Conservation (phyloP, 2,113 vertebrate genomes). For the Panurus biarmicus region DNA sequence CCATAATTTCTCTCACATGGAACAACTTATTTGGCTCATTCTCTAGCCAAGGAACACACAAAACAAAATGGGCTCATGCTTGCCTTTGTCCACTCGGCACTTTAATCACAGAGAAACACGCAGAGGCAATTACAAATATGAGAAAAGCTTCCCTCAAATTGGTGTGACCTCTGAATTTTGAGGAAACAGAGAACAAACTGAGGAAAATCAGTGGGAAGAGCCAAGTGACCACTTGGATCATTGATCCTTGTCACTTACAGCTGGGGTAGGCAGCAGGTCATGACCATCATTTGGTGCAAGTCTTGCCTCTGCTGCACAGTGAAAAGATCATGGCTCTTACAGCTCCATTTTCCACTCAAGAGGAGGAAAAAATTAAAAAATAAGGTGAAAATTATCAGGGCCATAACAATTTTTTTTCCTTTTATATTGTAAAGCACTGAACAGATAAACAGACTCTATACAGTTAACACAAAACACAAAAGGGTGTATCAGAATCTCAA, state of each 20-base stretch:
- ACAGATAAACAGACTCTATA: not conserved
- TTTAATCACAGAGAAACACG: not conserved
- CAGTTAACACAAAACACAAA: not conserved
- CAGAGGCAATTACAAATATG: not conserved
- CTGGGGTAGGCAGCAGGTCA: not conserved
- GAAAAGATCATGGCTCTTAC: accelerated
- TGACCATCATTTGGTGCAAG: not conserved
- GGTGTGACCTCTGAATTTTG: not conserved
- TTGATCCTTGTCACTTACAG: not conserved
- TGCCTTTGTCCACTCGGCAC: not conserved
- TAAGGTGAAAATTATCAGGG: not conserved
- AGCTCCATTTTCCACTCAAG: not conserved
- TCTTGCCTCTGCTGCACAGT: not conserved
- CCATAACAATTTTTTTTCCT: not conserved
- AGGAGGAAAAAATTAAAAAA: not conserved
- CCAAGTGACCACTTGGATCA: not conserved
- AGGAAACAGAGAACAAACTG: not conserved
- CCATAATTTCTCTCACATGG: not conserved
- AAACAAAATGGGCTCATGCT: not conserved
- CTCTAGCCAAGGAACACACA: not conserved
- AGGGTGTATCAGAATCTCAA: not conserved
- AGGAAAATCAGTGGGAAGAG: not conserved
- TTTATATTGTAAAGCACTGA: not conserved
- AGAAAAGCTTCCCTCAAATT: not conserved
- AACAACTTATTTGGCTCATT: not conserved